phyloP scores from a whole-genome alignment of 2,113 vertebrate genomes.

The Mobula hypostoma region DNA sequence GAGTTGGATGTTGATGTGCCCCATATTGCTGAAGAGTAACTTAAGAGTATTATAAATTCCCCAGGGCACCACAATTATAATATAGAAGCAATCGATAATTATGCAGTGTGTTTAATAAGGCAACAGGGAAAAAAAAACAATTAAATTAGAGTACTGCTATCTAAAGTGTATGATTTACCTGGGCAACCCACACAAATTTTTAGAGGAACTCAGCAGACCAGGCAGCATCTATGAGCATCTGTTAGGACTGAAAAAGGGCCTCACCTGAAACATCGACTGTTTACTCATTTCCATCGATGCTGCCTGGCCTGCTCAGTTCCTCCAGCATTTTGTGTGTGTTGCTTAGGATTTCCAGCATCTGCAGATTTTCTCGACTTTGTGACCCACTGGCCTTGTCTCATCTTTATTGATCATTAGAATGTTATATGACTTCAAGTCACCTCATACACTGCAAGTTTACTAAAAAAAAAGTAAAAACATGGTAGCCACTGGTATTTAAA shows the following conservation, averaged over 20 bases:
- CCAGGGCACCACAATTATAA: neutral
- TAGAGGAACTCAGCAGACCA: too few species aligned
- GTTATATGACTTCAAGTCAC: neutral
- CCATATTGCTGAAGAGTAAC: neutral
- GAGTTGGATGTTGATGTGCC: neutral
- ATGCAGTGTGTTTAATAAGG: neutral
- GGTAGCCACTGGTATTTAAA: neutral
- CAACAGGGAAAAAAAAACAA: neutral
- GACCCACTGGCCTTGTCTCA: neutral
- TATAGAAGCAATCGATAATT: neutral
- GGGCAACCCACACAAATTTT: too few species aligned
- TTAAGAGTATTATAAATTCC: neutral
- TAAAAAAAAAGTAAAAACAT: neutral
- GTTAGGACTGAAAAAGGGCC: too few species aligned
- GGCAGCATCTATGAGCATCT: too few species aligned
- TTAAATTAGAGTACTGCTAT: neutral
- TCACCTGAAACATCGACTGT: too few species aligned
- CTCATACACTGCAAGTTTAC: neutral
- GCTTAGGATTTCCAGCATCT: too few species aligned
- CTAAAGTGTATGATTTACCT: neutral
- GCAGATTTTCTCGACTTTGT: too few species aligned
- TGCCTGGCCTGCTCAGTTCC: too few species aligned
- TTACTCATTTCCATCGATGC: too few species aligned
- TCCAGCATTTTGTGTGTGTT: too few species aligned
- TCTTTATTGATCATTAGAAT: neutral